Evolutionary conservation across 2,113 vertebrate species (phyloP), one percentile per base, ranked within the genome.

Genomic region (Gallinago jamesoni): DNA sequence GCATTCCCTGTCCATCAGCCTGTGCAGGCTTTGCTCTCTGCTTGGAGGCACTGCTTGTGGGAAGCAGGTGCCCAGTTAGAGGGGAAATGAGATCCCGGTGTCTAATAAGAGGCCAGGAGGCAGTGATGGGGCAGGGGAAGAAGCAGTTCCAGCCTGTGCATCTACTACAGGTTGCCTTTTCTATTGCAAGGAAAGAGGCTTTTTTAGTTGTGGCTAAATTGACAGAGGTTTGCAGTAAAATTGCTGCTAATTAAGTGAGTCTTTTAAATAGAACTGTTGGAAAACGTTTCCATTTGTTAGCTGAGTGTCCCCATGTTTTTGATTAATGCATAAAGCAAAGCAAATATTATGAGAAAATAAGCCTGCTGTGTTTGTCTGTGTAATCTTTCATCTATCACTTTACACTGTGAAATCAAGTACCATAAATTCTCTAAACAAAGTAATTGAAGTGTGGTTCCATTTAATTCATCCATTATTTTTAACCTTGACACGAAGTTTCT

Each of bases 121-220:
- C 48, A 27, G 11, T 0, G 31, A 7, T 0, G 1, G 63, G 21
- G 2, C 3, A 1, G 37, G 1, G 33, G 41, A 4, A 37, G 41
- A 4, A 37, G 47, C 21, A 11, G 14, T 30, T 27, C 56, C 68
- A 35, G 30, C 12, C 27, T 16, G 0, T 15, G 12, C 9, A 2
- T 23, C 1, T 2, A 1, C 69, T 24, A 1, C 52, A 33, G 37
- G 56, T 10, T 37, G 14, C 33, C 15, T 31, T 47, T 47, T 47
- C 47, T 47, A 47, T 47, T 48, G 47, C 21, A 48, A 47, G 21
- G 47, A 48, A 23, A 48, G 47, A 48, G 47, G 52, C 31, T 47
- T 59, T 35, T 48, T 3, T 16, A 12, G 4, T 1, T 1, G 33
- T 17, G 25, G 25, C 84, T 50, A 0, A 12, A 6, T 18, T 11